Conservation (phyloP, 2,113 vertebrate genomes). For the Phocoena sinus region DNA sequence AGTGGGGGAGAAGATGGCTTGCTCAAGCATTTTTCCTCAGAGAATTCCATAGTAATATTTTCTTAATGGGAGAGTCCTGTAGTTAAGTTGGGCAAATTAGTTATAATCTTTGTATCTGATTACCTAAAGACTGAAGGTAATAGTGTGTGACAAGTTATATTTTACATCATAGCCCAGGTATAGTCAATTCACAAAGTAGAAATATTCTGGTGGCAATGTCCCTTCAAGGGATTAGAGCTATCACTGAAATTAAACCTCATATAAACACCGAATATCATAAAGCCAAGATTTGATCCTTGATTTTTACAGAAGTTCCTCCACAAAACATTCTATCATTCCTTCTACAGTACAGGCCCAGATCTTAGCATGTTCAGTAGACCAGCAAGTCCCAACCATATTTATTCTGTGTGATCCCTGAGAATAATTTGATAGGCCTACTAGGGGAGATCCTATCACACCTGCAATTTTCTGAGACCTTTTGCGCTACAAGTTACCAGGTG, state of each 20-base stretch:
- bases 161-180: not conserved
- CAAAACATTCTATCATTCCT: not conserved
- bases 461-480: not conserved
- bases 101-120: not conserved
- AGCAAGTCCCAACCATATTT: slow-evolving; percentile 50
- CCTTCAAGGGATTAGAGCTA: not conserved
- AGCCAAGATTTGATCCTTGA: not conserved
- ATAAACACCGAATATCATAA: not conserved
- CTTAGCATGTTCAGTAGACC: not conserved
- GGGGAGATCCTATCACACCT: slow-evolving; percentile 50
- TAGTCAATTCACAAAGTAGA: not conserved
- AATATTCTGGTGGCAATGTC: not conserved
- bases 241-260: not conserved
- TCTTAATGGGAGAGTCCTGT: not conserved
- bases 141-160: not conserved
- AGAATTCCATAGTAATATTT: slow-evolving; percentile 1
- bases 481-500: not conserved
- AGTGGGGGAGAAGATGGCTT: not conserved
- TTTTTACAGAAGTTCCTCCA: not conserved
- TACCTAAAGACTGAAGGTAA: not conserved
- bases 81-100: not conserved
- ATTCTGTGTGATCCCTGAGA: slow-evolving; percentile 50
- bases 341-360: not conserved
- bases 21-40: not conserved
- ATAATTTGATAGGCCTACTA: slow-evolving; percentile 40